A percentile compares a stretch with the other conserved stretches of the same genome.
These are phyloP conservation scores for Cryptosula pallasiana DNA, from an alignment of 2,888 invertebrate genomes.

Conservation along the genomic window DNA sequence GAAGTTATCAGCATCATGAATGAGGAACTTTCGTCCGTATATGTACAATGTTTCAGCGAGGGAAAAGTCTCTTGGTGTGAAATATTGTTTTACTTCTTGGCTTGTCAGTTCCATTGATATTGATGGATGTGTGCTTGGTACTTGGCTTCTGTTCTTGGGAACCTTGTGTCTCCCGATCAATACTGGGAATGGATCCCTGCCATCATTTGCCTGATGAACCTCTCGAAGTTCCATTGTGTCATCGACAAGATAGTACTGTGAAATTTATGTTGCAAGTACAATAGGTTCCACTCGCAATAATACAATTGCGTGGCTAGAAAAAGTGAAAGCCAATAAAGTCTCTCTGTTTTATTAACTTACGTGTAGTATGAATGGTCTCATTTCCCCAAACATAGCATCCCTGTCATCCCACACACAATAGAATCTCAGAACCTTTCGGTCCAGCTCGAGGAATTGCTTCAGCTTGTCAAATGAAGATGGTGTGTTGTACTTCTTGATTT, in stretches of 20 bases:
- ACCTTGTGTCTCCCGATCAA: constrained; percentile 71
- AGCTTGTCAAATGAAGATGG: constrained; percentile 59
- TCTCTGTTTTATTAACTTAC: constrained; percentile 35
- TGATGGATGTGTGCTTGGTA: constrained; percentile 52
- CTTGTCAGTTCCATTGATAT: constrained; percentile 66
- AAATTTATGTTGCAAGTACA: too few relatives aligned
- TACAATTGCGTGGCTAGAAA: too few relatives aligned
- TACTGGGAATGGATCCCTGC: constrained; percentile 71
- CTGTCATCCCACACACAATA: constrained; percentile 57
- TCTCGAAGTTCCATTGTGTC: constrained; percentile 75
- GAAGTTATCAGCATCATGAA: constrained; percentile 74
- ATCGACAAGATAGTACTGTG: constrained; percentile 72
- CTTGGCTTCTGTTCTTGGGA: constrained; percentile 60
- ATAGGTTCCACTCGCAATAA: too few relatives aligned
- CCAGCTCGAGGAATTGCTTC: constrained; percentile 69
- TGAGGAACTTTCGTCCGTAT: constrained; percentile 60
- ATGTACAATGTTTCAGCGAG: constrained; percentile 61
- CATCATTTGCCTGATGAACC: constrained; percentile 66
- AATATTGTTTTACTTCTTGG: constrained; percentile 70
- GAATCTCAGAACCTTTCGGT: constrained; percentile 67
- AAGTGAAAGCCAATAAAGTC: too few relatives aligned
- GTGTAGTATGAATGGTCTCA: constrained; percentile 62
- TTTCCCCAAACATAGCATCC: constrained; percentile 54
- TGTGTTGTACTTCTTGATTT: constrained; percentile 44
- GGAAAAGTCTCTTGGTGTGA: constrained; percentile 70